phyloP scores from a whole-genome alignment of 2,113 vertebrate genomes.

The Gracilinanus agilis region DNA sequence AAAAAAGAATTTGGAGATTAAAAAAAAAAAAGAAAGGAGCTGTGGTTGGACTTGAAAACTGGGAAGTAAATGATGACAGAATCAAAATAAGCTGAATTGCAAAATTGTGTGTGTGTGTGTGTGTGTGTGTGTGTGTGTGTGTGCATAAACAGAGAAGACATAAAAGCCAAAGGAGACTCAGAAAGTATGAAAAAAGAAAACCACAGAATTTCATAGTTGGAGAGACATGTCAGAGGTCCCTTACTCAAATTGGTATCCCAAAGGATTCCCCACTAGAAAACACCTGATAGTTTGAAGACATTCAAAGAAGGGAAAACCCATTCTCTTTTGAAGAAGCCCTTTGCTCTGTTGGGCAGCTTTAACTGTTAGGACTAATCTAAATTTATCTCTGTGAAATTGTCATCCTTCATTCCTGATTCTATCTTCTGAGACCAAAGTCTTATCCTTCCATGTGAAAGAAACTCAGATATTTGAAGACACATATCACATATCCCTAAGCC shows the following conservation, averaged over 20 bases:
- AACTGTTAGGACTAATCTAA: background rate
- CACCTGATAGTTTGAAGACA: background rate
- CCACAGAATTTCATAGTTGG: background rate
- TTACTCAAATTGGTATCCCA: background rate
- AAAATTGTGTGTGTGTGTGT: no score
- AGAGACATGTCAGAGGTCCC: background rate
- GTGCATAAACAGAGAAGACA: background rate
- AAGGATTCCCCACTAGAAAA: background rate
- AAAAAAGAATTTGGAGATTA: no score
- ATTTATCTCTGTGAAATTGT: rapidly evolving
- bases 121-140: background rate
- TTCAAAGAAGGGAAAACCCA: background rate
- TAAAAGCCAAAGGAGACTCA: background rate
- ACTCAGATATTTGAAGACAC: background rate
- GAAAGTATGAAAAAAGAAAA: background rate
- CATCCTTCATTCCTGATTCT: background rate
- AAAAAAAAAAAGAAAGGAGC: no score
- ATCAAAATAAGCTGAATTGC: no score
- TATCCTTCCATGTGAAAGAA: background rate
- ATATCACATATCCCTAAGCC: background rate
- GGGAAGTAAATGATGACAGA: no score
- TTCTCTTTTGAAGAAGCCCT: background rate
- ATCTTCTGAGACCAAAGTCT: no score
- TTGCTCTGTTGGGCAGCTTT: background rate
- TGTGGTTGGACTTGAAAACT: no score